Percentiles rank a stretch among this genome's conserved stretches.
Evolutionary conservation across 2,113 vertebrate species (phyloP).

Genomic region (Dermatemys mawii): DNA sequence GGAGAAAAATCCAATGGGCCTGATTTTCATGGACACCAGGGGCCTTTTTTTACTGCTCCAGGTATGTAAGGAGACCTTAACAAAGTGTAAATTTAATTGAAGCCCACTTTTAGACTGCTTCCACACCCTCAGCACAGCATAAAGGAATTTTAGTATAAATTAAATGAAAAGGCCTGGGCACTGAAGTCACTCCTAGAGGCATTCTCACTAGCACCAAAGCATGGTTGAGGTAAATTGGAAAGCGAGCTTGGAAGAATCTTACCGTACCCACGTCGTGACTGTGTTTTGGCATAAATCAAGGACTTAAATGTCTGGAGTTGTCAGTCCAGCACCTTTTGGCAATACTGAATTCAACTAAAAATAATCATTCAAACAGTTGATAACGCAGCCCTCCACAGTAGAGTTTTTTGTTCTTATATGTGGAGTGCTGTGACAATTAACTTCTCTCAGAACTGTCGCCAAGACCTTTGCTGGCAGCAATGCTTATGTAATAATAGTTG

Average conservation of each 20-base stretch:
- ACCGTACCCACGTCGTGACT: not conserved
- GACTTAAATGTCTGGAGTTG: not conserved
- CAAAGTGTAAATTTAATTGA: not conserved
- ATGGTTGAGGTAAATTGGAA: not conserved
- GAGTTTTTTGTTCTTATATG: not conserved
- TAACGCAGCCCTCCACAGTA: rapidly evolving
- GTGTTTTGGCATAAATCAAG: not conserved
- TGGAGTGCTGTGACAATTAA: not conserved
- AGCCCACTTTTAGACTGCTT: not conserved
- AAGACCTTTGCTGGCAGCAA: not conserved
- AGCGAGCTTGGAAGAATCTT: not conserved
- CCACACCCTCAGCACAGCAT: not conserved
- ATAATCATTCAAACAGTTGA: not conserved
- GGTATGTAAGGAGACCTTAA: not conserved
- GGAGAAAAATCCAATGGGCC: not conserved
- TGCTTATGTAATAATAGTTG: not conserved
- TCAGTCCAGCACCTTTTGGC: not conserved
- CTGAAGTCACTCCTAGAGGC: not conserved
- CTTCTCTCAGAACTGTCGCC: not conserved
- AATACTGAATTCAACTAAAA: not conserved
- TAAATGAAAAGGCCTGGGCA: not conserved
- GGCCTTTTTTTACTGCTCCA: not conserved
- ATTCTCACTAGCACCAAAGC: not conserved
- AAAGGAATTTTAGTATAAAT: not conserved
- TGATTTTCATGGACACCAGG: not conserved